Evolutionary conservation across 2,888 invertebrate genomes (phyloP).

Genomic region (Trissolcus brochymenae): DNA sequence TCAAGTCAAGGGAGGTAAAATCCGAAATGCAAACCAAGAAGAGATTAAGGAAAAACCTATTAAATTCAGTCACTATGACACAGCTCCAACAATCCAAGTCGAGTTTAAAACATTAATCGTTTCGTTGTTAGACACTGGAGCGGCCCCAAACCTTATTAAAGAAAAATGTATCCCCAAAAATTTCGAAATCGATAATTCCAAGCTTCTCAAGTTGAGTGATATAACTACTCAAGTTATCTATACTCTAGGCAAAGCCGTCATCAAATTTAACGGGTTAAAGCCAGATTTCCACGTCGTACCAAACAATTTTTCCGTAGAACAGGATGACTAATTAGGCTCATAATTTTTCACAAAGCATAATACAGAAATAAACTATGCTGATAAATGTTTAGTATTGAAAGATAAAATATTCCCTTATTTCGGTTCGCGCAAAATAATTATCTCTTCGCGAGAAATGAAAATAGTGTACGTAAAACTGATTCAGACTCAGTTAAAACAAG

Average conservation of each 20-base stretch:
- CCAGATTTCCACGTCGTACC: constrained; percentile 7
- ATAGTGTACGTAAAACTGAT: too few species aligned
- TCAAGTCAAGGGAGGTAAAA: too few species aligned
- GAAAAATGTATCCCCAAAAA: neutral
- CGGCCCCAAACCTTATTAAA: neutral
- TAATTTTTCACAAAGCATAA: constrained; percentile 3
- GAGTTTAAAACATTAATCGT: too few species aligned
- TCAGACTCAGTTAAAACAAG: too few species aligned
- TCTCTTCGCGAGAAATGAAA: too few species aligned
- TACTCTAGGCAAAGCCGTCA: constrained; percentile 1
- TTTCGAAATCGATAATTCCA: neutral
- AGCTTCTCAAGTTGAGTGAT: neutral
- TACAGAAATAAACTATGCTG: constrained; percentile 1
- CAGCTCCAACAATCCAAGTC: too few species aligned
- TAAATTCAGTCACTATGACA: too few species aligned
- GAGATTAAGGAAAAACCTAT: too few species aligned
- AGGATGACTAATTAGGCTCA: constrained; percentile 6
- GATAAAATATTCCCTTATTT: too few species aligned
- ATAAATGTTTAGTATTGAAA: too few species aligned
- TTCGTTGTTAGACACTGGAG: neutral
- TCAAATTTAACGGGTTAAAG: neutral
- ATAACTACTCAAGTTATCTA: neutral
- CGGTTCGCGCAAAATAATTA: too few species aligned
- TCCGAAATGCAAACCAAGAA: too few species aligned
- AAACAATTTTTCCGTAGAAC: neutral